A percentile compares a stretch with the other conserved stretches of the same genome.
Evolutionary conservation across 2,888 invertebrate species (phyloP).

Genomic region (Glyphotaelius pellucidus): DNA sequence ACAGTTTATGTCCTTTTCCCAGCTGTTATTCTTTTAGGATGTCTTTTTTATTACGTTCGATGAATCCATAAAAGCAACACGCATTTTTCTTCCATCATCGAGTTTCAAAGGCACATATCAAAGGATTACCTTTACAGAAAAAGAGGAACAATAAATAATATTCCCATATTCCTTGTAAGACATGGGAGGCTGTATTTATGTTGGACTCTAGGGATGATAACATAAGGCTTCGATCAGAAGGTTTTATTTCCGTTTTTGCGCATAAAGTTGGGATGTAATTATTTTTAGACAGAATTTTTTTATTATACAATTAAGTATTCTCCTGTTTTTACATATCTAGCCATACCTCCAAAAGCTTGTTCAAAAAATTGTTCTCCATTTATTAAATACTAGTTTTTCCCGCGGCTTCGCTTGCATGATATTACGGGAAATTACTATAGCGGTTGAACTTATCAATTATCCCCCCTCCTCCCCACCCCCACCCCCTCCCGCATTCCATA

Average conservation of each 20-base stretch:
- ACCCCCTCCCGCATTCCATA: no score
- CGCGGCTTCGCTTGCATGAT: no score
- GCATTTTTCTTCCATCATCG: constrained; percentile 17
- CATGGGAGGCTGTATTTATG: constrained; percentile 16
- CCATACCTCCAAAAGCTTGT: background rate
- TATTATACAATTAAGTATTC: background rate
- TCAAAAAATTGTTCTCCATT: background rate
- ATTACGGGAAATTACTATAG: no score
- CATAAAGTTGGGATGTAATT: background rate
- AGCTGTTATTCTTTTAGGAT: background rate
- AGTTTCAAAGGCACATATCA: constrained; percentile 6
- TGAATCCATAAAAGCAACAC: background rate
- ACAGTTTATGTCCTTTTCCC: background rate
- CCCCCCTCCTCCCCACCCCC: no score
- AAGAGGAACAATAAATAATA: constrained; percentile 34
- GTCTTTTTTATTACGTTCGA: background rate
- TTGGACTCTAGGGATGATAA: background rate
- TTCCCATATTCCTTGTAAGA: constrained; percentile 12
- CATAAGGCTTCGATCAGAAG: background rate
- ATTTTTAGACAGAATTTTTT: background rate
- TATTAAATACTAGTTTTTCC: no score
- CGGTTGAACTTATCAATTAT: no score
- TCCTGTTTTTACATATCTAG: background rate
- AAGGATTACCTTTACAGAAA: constrained; percentile 20
- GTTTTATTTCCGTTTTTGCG: background rate